These are phyloP conservation scores for Bubo scandiacus DNA, from an alignment of 2,113 vertebrate genomes.

Conservation along the genomic window DNA sequence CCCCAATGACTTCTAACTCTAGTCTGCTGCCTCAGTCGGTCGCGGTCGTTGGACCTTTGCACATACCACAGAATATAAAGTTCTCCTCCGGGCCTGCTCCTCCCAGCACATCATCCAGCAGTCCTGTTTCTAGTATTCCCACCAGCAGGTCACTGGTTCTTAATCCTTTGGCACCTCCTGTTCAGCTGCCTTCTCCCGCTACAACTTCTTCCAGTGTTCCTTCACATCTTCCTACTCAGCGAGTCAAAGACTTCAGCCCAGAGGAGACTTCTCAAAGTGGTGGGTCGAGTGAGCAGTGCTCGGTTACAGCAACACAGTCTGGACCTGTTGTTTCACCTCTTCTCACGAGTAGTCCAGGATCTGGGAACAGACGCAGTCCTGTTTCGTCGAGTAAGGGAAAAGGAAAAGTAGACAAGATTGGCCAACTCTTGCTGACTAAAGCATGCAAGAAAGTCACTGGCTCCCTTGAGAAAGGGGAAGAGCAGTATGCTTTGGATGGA, in stretches of 20 bases:
- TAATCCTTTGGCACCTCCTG: conserved; percentile 74
- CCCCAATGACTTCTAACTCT: conserved; percentile 74
- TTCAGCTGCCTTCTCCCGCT: conserved; percentile 78
- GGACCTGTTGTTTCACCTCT: conserved; percentile 78
- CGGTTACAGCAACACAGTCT: conserved; percentile 75
- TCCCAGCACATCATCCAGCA: conserved; percentile 70
- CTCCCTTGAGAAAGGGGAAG: conserved; percentile 77
- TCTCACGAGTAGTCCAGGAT: conserved; percentile 83
- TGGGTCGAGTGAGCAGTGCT: conserved; percentile 67
- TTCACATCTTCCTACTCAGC: conserved; percentile 65
- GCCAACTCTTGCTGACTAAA: conserved; percentile 78
- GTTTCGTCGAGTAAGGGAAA: conserved; percentile 81
- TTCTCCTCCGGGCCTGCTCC: conserved; percentile 78
- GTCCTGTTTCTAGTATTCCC: conserved; percentile 65
- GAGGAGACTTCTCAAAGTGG: conserved; percentile 70
- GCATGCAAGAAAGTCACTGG: conserved; percentile 77
- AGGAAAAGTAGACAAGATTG: conserved; percentile 81
- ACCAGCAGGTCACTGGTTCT: conserved; percentile 75
- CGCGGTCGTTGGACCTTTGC: conserved; percentile 87
- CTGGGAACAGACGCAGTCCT: conserved; percentile 81
- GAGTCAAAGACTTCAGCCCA: conserved; percentile 75
- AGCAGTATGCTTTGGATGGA: conserved; percentile 75
- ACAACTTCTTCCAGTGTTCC: conserved; percentile 58
- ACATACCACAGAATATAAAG: conserved; percentile 89
- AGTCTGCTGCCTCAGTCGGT: conserved; percentile 77